Evolutionary conservation across 2,797 vertebrate genomes (phyloP), one percentile per base, ranked within the genome.

Genomic region (Fundulus diaphanus): DNA sequence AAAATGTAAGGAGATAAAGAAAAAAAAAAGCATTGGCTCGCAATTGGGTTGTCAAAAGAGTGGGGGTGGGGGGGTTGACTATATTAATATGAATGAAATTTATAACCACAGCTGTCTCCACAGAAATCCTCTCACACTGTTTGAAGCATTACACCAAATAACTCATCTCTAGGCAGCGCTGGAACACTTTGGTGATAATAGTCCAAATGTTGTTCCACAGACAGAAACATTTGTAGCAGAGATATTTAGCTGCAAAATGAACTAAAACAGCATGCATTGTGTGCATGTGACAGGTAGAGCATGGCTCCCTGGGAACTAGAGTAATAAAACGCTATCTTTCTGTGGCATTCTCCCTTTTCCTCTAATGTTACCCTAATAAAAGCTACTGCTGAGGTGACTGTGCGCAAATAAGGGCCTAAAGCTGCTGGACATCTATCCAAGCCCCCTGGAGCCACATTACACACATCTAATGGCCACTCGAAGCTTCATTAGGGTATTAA

Each of bases 401-500:
- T 94, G 95, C 94, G 94, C 96, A 97, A 98, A 98, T 96, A 97
- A 93, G 97, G 96, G 93, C 95, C 96, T 95, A 87, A 94, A 96
- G 96, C 95, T 95, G 94, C 96, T 88, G 96, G 96, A 95, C 96
- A 98, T 98, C 96, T 96, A 97, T 98, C 96, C 82, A 93, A 93
- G 94, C 95, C 96, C 97, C 97, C 97, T 94, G 96, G 97, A 97
- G 97, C 96, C 96, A 96, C 96, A 97, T 98, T 97, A 97, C 96
- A 95, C 96, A 94, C 96, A 96, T 95, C 96, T 98, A 99, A 98
- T 98, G 96, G 96, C 95, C 95, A 95, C 96, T 96, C 94, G 83
- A 89, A 93, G 96, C 97, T 97, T 97, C 97, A 97, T 98, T 98
- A 98, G 96, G 96, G 96, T 98, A 98, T 99, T 98, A 97, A 98